These are phyloP conservation scores for Exocentrus adspersus DNA, from an alignment of 2,888 invertebrate species.

Conservation along the genomic window DNA sequence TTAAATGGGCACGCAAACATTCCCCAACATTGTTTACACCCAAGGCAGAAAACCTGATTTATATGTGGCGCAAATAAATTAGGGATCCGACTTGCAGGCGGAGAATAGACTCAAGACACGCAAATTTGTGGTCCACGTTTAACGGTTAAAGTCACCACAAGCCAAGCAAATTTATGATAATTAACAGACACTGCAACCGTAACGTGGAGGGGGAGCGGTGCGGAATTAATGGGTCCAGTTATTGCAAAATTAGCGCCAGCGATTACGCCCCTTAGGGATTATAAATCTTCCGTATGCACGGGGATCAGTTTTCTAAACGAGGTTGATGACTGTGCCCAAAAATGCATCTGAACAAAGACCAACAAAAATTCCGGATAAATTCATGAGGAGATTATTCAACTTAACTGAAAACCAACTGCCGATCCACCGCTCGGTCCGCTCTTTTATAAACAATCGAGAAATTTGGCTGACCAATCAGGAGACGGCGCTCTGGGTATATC, in stretches of 20 bases:
- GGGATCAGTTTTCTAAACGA: too few species aligned
- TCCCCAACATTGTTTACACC: constrained; percentile 34
- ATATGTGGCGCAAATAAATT: constrained; percentile 42
- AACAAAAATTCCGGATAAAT: too few species aligned
- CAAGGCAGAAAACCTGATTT: constrained; percentile 38
- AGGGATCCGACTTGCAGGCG: constrained; percentile 31
- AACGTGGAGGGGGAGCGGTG: constrained; percentile 21
- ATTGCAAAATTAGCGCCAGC: constrained; percentile 24
- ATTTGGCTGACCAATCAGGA: too few species aligned
- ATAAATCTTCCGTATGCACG: background rate
- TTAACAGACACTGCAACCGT: constrained; percentile 22
- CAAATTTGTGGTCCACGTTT: constrained; percentile 27
- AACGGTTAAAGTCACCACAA: constrained; percentile 20
- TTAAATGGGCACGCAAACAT: constrained; percentile 45
- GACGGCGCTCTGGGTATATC: too few species aligned
- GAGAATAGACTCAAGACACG: constrained; percentile 30
- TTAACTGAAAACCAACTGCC: too few species aligned
- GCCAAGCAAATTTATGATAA: constrained; percentile 30
- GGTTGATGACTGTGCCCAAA: too few species aligned
- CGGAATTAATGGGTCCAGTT: constrained; percentile 30
- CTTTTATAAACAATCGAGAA: too few species aligned
- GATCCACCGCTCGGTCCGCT: too few species aligned
- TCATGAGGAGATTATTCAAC: too few species aligned
- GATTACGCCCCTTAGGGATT: background rate
- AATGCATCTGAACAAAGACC: too few species aligned